These are phyloP conservation scores for Deroptyus accipitrinus DNA, from an alignment of 2,113 vertebrate species.

Conservation along the genomic window DNA sequence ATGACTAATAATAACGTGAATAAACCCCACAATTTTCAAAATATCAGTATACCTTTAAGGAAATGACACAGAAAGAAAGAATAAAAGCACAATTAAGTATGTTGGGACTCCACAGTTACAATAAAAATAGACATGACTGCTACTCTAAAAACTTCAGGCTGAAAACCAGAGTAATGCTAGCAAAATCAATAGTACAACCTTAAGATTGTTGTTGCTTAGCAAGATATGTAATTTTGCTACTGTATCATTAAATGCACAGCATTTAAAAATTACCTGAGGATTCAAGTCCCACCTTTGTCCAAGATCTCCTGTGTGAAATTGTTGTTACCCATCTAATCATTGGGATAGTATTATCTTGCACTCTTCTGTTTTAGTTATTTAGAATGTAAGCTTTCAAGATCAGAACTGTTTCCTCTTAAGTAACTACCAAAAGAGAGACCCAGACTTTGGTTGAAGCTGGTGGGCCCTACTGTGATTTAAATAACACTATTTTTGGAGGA, in stretches of 20 bases:
- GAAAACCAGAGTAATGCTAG: background rate
- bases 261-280: background rate
- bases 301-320: background rate
- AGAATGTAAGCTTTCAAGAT: background rate
- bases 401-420: background rate
- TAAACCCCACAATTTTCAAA: background rate
- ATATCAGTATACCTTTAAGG: background rate
- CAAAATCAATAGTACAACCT: background rate
- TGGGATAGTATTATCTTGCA: background rate
- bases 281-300: background rate
- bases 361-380: background rate
- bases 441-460: background rate
- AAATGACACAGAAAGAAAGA: background rate
- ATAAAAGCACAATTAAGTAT: background rate
- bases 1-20: background rate
- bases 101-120: background rate
- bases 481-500: background rate
- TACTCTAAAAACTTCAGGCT: background rate
- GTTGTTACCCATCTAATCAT: background rate
- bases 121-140: background rate
- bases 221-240: background rate
- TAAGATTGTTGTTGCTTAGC: background rate
- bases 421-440: background rate
- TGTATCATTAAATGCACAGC: background rate
- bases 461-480: background rate